Base-by-base conservation (phyloP, 2,113 vertebrate genomes). In the Leptosomus discolor region DNA sequence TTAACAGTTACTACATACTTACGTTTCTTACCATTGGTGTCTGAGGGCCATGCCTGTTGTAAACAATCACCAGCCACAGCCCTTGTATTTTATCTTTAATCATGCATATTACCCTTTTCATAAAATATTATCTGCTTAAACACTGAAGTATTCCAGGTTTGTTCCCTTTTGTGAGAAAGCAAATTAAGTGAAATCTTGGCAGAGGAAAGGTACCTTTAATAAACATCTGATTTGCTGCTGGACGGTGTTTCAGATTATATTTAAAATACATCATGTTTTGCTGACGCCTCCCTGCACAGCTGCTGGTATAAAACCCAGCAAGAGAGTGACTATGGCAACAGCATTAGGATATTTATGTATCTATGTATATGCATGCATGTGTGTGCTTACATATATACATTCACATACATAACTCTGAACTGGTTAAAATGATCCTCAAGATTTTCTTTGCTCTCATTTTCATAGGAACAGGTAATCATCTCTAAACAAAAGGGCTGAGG, bases 321-420 rank as follows among this genome's bases (percentile, higher is more conserved):
- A 88, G 82, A 95, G 86, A 83, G 97, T 97, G 96, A 91, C 97
- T 98, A 98, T 97, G 97, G 97, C 97, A 98, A 98, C 97, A 90
- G 79, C 94, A 96, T 67, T 19, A 88, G 81, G 81, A 92, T 96
- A 96, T 93, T 95, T 95, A 83, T 94, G 15, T 61, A 85, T 53
- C 85, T 43, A 27, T 73, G 57, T 83, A 60, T 91, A 56, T 46
- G 75, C 12, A 23, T 86, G 50, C 27, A 51, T 76, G 67, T 56
- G 56, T 53, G 27, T 36, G 56, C 65, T 74, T 58, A 83, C 39
- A 45, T 32, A 79, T 39, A 92, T 3, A 75, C 26, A 24, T 24
- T 43, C 54, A 64, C 18, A 63, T 8, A 30, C 12, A 57, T 21
- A 46, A 58, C 14, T 32, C n/a, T 8, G 2, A 93, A 68, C 63